Percentiles rank a stretch among this genome's conserved stretches.
phyloP scores from a whole-genome alignment of 35 echinoderm and acorn worm genomes.

The Apostichopus parvimensis region DNA sequence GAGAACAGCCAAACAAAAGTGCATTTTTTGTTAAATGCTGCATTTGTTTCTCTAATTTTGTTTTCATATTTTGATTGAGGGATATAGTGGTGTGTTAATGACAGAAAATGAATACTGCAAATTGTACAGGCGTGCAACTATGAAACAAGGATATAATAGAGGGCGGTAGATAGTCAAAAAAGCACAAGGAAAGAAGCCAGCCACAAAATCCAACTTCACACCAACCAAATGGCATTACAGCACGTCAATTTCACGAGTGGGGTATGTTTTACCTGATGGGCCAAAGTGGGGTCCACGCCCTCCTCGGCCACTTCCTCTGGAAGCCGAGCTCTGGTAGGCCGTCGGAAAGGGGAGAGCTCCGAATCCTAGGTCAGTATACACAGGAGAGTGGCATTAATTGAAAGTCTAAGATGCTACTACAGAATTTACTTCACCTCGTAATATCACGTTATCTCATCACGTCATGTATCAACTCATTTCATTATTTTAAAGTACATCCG shows the following conservation, averaged over 20 bases:
- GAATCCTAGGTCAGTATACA: constrained; percentile 29
- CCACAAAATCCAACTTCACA: constrained; percentile 34
- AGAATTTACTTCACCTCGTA: no score
- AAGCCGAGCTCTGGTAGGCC: constrained; percentile 45
- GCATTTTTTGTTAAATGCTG: neutral
- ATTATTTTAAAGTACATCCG: no score
- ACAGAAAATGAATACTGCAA: constrained; percentile 18
- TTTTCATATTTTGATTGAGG: neutral
- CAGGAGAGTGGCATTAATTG: constrained; percentile 17
- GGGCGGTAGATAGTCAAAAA: neutral
- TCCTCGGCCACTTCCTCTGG: constrained; percentile 38
- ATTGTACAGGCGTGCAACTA: constrained; percentile 20
- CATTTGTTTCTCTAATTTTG: neutral
- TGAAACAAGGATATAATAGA: neutral
- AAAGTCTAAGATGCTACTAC: neutral
- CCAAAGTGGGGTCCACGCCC: constrained; percentile 40
- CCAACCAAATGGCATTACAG: constrained; percentile 34
- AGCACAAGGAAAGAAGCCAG: constrained; percentile 20
- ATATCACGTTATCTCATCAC: no score
- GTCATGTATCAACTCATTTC: no score
- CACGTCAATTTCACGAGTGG: constrained; percentile 24
- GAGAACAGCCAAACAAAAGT: neutral
- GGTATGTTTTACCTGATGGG: constrained; percentile 35
- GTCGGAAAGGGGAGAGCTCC: constrained; percentile 40
- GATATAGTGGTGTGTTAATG: constrained; percentile 2